These are phyloP conservation scores for Lycophotia porphyrea DNA, from an alignment of 2,888 invertebrate genomes.

Conservation along the genomic window DNA sequence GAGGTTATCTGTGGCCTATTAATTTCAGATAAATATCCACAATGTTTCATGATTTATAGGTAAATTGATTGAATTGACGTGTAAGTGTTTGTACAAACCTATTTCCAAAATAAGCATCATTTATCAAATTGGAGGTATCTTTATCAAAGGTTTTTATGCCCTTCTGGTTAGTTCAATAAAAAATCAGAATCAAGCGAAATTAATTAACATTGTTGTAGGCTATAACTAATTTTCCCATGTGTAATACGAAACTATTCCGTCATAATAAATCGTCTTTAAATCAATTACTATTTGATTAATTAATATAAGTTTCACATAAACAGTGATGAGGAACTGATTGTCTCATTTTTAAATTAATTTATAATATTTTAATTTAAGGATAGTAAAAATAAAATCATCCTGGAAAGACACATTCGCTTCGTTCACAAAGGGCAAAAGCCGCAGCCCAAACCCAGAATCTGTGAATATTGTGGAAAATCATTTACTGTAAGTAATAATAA, in stretches of 20 bases:
- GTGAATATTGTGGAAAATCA: constrained; percentile 44
- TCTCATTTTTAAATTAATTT: not conserved
- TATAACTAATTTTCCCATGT: not conserved
- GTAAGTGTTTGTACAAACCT: too few species aligned
- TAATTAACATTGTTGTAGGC: not conserved
- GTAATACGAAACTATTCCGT: not conserved
- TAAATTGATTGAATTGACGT: too few species aligned
- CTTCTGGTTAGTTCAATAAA: not conserved
- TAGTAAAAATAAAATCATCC: constrained; percentile 27
- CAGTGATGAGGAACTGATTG: not conserved
- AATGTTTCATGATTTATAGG: not conserved
- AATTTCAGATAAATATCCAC: not conserved
- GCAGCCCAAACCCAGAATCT: constrained; percentile 23
- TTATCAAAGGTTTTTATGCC: not conserved
- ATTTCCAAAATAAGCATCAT: too few species aligned
- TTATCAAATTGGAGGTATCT: not conserved
- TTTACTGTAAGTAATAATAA: constrained; percentile 28
- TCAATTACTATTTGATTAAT: not conserved
- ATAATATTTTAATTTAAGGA: constrained; percentile 24
- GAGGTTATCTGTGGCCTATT: too few species aligned
- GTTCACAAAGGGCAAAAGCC: constrained; percentile 16
- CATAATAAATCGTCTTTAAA: not conserved
- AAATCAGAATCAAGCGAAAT: not conserved
- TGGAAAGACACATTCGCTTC: constrained; percentile 31
- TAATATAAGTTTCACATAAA: not conserved